A percentile compares a stretch with the other conserved stretches of the same genome.
Conservation (phyloP, 2,797 vertebrate species). For the Mormyrus proboscirostris region DNA sequence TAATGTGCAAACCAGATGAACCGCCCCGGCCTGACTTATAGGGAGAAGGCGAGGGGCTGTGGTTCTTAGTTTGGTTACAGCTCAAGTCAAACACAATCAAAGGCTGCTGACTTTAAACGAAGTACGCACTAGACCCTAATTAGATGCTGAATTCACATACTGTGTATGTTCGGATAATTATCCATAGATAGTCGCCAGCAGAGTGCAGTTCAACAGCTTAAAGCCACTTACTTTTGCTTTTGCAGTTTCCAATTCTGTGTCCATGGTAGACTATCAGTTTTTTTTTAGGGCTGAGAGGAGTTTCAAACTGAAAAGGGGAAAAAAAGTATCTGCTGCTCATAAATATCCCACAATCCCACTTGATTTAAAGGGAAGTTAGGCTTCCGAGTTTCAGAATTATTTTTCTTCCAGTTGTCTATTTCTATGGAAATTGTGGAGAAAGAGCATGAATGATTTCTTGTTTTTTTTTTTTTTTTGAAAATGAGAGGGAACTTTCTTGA, state of each 20-base stretch:
- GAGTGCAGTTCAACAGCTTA: conserved; percentile 38
- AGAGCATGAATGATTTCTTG: not conserved
- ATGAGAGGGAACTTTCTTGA: not conserved
- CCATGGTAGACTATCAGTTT: conserved; percentile 17
- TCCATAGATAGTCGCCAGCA: conserved; percentile 45
- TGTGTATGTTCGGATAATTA: conserved; percentile 55
- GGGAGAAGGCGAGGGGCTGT: conserved; percentile 46
- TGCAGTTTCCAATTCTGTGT: conserved; percentile 29
- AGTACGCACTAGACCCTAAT: conserved; percentile 49
- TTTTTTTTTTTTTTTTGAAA: not conserved
- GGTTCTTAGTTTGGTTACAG: conserved; percentile 52
- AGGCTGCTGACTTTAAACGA: conserved; percentile 50
- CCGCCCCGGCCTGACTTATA: conserved; percentile 53
- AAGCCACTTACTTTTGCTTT: conserved; percentile 28
- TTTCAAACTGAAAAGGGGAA: conserved; percentile 14
- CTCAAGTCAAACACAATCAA: conserved; percentile 65
- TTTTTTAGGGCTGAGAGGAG: conserved; percentile 24
- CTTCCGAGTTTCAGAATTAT: not conserved
- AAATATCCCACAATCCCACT: conserved; percentile 6
- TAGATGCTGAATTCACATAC: conserved; percentile 52
- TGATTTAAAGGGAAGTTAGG: conserved; percentile 18
- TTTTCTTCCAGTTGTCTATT: conserved; percentile 26
- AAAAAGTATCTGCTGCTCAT: not conserved
- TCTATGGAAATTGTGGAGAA: conserved; percentile 11
- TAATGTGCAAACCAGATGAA: conserved; percentile 62